Conservation (phyloP, 2,113 vertebrate genomes). For the Sisor rabdophorus region DNA sequence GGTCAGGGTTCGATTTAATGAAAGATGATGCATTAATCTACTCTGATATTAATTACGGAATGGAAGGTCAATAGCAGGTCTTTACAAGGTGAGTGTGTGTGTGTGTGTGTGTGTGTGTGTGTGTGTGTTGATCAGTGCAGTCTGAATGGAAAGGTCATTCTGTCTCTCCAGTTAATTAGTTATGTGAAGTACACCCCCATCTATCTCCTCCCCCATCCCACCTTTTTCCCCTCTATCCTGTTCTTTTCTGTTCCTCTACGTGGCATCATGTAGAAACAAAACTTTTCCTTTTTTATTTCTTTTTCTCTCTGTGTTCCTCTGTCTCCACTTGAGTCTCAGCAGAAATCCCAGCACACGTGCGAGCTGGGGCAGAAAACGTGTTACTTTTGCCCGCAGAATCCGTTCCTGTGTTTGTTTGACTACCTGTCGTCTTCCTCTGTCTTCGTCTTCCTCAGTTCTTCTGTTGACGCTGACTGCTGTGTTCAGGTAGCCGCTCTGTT, state of each 20-base stretch:
- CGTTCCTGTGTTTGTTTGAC: neutral
- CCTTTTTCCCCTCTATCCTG: too few relatives aligned
- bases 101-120: too few relatives aligned
- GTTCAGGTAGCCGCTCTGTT: conserved; percentile 9
- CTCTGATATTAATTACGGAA: neutral
- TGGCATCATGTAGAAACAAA: neutral
- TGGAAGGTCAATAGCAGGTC: neutral
- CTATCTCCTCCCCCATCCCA: neutral
- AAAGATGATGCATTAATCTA: neutral
- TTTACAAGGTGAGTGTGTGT: too few relatives aligned
- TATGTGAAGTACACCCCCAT: conserved; percentile 20
- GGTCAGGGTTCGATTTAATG: neutral
- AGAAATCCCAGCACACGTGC: neutral
- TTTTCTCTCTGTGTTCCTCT: too few relatives aligned
- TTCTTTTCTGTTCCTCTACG: too few relatives aligned
- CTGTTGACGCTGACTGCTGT: neutral
- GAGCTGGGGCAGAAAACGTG: neutral
- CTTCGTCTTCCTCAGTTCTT: neutral
- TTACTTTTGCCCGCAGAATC: too few relatives aligned
- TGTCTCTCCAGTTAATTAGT: conserved; percentile 44
- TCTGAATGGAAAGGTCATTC: conserved; percentile 39
- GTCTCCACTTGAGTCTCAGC: neutral
- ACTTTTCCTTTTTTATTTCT: neutral
- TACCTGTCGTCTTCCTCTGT: neutral
- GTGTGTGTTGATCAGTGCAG: conserved; percentile 22